Evolutionary conservation across 2,797 vertebrate species (phyloP).

Genomic region (Coreius guichenoti): DNA sequence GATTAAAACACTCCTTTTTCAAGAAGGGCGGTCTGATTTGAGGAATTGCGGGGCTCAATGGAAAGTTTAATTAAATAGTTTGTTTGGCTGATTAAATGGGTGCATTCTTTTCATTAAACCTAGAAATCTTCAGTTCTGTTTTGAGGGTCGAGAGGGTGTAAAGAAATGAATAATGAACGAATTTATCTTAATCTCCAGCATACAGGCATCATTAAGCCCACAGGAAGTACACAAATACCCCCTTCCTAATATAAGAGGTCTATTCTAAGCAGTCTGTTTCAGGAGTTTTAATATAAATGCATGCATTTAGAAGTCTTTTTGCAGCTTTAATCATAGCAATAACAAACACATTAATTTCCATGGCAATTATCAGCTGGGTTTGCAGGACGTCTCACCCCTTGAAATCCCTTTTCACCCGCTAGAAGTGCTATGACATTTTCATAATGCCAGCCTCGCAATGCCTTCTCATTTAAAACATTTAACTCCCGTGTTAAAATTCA

Average conservation of each 20-base stretch:
- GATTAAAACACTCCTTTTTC: conserved; percentile 58
- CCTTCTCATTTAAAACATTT: conserved; percentile 32
- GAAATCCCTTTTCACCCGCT: conserved; percentile 22
- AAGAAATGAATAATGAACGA: conserved; percentile 8
- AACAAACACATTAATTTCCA: background rate
- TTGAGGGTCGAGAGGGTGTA: conserved; percentile 8
- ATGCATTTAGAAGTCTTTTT: background rate
- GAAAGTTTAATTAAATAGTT: conserved; percentile 59
- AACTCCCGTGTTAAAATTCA: conserved; percentile 1
- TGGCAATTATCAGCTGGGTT: background rate
- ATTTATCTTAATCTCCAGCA: conserved; percentile 35
- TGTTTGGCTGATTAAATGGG: conserved; percentile 55
- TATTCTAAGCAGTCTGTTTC: background rate
- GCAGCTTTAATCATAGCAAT: conserved; percentile 5
- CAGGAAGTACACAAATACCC: background rate
- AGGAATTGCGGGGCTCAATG: conserved; percentile 32
- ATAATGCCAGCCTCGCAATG: background rate
- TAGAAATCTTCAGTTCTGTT: conserved; percentile 22
- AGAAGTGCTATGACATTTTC: conserved; percentile 41
- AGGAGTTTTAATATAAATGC: background rate
- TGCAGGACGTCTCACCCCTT: conserved; percentile 17
- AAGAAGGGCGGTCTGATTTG: conserved; percentile 41
- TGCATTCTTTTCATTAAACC: conserved; percentile 49
- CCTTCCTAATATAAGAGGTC: background rate
- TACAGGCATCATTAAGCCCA: conserved; percentile 2